Base-by-base conservation (phyloP, 2,888 invertebrate genomes). In the Orthosia gothica region DNA sequence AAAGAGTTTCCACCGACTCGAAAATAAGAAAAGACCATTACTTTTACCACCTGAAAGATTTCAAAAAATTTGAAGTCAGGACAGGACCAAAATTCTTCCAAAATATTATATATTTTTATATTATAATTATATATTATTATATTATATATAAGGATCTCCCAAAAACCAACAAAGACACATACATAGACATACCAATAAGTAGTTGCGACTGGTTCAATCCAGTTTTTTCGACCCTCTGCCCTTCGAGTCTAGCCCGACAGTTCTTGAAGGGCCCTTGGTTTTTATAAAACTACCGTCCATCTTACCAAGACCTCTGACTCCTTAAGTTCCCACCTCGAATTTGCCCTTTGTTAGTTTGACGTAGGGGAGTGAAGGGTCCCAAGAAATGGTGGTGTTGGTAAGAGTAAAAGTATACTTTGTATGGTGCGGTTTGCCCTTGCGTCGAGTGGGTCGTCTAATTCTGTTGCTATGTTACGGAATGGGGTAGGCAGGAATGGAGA, bases 231-330 rank as follows among this genome's bases (percentile, higher is more conserved):
- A 93, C 95, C 95, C 93, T 92, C 90, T 92, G 95, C 93, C 95
- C 95, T 95, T 95, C 93, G 91, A 87, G 88, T 92, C 94, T 95
- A 95, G 94, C 93, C 91, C 92, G 90, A 93, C 93, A 91, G 90
- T 91, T 93, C 93, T 90, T 92, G 88, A 91, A 94, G 93, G 90
- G 92, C 92, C 93, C 94, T 94, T 89, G 90, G 89, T 94, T 95
- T 95, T 94, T 94, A 91, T 91, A 89, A 89, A 89, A 91, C 91
- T 91, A 89, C 91, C 90, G 87, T 79, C 94, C 92, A 93, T 40
- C 65, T 3, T 69, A 82, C 12, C 58, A 52, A 81, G 93, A 92
- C 80, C 93, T 70, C 69, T 79, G 74, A 74, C 66, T 74, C 74
- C 76, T 79, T 67, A 61, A 66, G n/a, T 12, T n/a, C 5, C 5